A percentile compares a stretch with the other conserved stretches of the same genome.
Conservation (phyloP, 2,888 invertebrate species). For the Orgyia antiqua region DNA sequence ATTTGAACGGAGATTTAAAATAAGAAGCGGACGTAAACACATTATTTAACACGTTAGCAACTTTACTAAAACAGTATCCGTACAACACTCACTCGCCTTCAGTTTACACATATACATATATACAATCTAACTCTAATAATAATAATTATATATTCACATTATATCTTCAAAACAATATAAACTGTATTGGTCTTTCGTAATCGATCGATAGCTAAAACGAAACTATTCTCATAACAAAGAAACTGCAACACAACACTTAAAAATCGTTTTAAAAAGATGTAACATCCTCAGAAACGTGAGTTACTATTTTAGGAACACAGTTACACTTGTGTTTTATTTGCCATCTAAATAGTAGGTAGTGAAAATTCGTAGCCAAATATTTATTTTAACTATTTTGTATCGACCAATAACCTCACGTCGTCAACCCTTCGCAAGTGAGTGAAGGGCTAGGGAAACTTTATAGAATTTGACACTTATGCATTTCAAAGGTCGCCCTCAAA, state of each 20-base stretch:
- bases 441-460: too few relatives aligned
- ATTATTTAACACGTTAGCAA: slow-evolving; percentile 38
- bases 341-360: slow-evolving; percentile 39
- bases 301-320: slow-evolving; percentile 30
- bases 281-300: slow-evolving; percentile 19
- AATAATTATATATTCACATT: slow-evolving; percentile 11
- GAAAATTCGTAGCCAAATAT: slow-evolving; percentile 46
- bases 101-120: slow-evolving; percentile 23
- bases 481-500: too few relatives aligned
- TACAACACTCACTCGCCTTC: slow-evolving; percentile 8
- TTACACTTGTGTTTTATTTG: slow-evolving; percentile 27
- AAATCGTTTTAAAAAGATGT: slow-evolving; percentile 17
- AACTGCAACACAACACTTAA: slow-evolving; percentile 40
- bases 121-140: slow-evolving; percentile 14
- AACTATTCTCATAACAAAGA: slow-evolving; percentile 71
- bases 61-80: slow-evolving; percentile 20
- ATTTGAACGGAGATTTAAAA: slow-evolving; percentile 33
- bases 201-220: slow-evolving; percentile 68
- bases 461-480: too few relatives aligned
- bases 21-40: slow-evolving; percentile 45
- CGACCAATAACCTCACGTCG: slow-evolving; percentile 60
- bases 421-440: too few relatives aligned
- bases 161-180: slow-evolving; percentile 28
- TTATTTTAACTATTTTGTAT: slow-evolving; percentile 56
- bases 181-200: slow-evolving; percentile 68